Base-by-base conservation (phyloP, 2,888 invertebrate genomes). In the Epinotia demarniana region DNA sequence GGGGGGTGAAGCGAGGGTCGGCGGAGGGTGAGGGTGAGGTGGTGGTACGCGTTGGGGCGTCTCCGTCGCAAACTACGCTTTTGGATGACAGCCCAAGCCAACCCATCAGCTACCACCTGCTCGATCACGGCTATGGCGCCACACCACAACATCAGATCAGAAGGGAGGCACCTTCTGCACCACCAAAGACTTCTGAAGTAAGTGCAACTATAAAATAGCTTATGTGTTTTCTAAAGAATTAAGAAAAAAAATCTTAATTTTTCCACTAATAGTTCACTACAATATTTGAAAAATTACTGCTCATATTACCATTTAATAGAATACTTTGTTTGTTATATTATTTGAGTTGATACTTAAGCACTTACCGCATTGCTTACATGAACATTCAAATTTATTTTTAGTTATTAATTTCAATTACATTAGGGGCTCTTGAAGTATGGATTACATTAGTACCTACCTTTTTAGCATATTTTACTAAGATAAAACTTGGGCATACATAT, bases 81-180 rank as follows among this genome's bases (percentile, higher is more conserved):
- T 84, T 93, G 83, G 92, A 92, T 73, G 93, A 93, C 85, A 94
- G 94, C 89, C 94, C 94, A 80, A 90, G 91, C 85, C 94, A 94
- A 87, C 91, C 94, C 82, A 92, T 95, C 84, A 96, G 96, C 91
- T 96, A 96, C 81, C 97, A 98, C 91, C 95, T 98, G 83, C 95
- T 97, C 83, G 98, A 98, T 90, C 98, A 98, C 88, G 97, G 97
- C 82, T 98, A 98, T 93, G 97, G 97, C 81, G 97, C 97, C 84
- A 97, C 97, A 80, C 97, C 97, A 78, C 95, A 96, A 86, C 95
- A 95, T 83, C 96, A 96, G 89, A 95, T 96, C 81, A 94, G 95
- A 84, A 94, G 94, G 79, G 94, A 95, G 90, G 95, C 92, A 86
- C 94, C 90, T 82, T 86, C 93, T 80, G 92, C 90, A 86, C 94